phyloP scores from a whole-genome alignment of 2,888 invertebrate genomes.

The Phania funesta region DNA sequence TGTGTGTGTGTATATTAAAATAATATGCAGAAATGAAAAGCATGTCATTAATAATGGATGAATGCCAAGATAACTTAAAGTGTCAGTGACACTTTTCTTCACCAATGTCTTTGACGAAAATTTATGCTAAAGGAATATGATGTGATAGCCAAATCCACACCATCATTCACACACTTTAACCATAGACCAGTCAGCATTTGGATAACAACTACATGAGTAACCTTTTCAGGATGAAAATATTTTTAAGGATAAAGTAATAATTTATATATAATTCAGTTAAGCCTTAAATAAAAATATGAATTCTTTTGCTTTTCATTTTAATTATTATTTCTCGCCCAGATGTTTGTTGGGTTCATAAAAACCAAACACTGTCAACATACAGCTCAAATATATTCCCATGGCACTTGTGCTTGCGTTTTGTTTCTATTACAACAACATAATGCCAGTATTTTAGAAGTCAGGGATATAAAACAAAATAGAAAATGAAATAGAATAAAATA shows the following conservation, averaged over 20 bases:
- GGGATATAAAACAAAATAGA: neutral
- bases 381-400: slow-evolving; percentile 27
- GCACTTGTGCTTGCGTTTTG: slow-evolving; percentile 26
- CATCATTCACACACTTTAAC: neutral
- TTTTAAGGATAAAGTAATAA: no score
- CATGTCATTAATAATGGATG: slow-evolving; percentile 73
- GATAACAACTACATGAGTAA: neutral
- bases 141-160: neutral
- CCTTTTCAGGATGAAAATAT: neutral
- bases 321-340: neutral
- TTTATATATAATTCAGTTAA: no score
- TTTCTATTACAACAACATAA: slow-evolving; percentile 16
- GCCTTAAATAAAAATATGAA: no score
- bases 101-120: no score
- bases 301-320: no score
- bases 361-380: neutral
- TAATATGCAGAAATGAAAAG: slow-evolving; percentile 9
- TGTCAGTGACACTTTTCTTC: slow-evolving; percentile 36
- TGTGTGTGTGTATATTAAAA: neutral
- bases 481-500: slow-evolving; percentile 31
- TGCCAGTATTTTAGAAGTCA: neutral
- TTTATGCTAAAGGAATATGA: neutral
- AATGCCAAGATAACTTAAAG: slow-evolving; percentile 66
- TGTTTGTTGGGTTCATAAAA: slow-evolving; percentile 18
- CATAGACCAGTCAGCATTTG: neutral